Conservation (phyloP, 2,113 vertebrate species). For the Lamprologus lemairii region DNA sequence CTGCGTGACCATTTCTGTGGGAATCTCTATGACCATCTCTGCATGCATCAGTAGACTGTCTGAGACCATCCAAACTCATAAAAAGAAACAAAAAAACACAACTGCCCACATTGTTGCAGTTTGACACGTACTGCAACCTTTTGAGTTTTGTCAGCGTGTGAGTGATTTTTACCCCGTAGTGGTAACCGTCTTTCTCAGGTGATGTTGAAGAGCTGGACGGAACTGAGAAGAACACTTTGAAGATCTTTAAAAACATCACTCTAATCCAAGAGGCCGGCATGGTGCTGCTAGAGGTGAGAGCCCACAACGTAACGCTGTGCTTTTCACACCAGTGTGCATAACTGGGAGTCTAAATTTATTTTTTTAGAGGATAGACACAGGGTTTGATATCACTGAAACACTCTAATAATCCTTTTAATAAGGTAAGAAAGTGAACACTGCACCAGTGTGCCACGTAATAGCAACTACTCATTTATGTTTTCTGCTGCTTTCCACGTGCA, state of each 20-base stretch:
- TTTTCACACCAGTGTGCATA: not conserved
- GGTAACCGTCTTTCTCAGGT: slow-evolving; percentile 61
- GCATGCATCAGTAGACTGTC: not conserved
- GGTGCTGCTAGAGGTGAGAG: slow-evolving; percentile 89
- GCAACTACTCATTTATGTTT: not conserved
- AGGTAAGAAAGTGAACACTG: not conserved
- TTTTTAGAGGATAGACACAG: not conserved
- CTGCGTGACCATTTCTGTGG: not conserved
- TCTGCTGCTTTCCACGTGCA: not conserved
- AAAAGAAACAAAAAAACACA: not conserved
- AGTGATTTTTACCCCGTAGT: not conserved
- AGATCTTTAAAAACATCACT: slow-evolving; percentile 89
- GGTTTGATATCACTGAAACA: not conserved
- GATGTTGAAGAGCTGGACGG: slow-evolving; percentile 93
- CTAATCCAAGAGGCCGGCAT: slow-evolving; percentile 86
- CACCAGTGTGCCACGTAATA: not conserved
- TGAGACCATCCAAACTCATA: not conserved
- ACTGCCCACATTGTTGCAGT: not conserved
- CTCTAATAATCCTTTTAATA: not conserved
- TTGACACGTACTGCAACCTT: not conserved
- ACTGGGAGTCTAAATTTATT: not conserved
- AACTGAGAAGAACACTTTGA: slow-evolving; percentile 86
- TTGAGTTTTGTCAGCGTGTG: not conserved
- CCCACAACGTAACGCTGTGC: not conserved
- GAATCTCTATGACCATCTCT: not conserved